Evolutionary conservation across 2,113 vertebrate species (phyloP).

Genomic region (Catharus minimus): DNA sequence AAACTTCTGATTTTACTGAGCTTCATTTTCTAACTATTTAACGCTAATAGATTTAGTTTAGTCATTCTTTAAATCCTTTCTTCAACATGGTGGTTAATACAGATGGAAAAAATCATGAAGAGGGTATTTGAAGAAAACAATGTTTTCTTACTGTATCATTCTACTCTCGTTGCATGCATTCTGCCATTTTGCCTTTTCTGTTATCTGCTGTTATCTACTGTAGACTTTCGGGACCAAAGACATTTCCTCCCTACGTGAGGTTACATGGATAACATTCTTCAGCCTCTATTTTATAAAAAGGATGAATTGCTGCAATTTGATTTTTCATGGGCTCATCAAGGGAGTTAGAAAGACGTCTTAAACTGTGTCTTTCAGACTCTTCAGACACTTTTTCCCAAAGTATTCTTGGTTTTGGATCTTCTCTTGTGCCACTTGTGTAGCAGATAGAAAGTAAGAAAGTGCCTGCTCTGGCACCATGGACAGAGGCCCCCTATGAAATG

Average conservation of each 20-base stretch:
- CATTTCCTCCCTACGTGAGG: background rate
- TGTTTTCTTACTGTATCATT: background rate
- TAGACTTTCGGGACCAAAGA: background rate
- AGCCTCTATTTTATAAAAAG: background rate
- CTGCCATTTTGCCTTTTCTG: background rate
- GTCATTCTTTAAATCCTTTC: background rate
- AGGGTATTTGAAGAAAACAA: background rate
- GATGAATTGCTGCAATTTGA: background rate
- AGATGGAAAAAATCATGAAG: background rate
- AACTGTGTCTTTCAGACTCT: background rate
- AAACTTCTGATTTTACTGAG: background rate
- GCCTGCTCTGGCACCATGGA: conserved; percentile 27
- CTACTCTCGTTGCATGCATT: background rate
- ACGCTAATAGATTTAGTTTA: background rate
- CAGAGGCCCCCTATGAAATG: background rate
- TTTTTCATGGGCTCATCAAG: background rate
- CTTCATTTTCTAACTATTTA: background rate
- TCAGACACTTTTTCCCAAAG: background rate
- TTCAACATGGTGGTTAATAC: background rate
- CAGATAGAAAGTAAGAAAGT: background rate
- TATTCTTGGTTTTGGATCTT: background rate
- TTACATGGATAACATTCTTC: background rate
- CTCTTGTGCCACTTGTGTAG: accelerated
- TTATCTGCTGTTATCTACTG: background rate
- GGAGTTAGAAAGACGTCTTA: background rate